Percentiles rank a stretch among this genome's conserved stretches.
Evolutionary conservation across 2,797 vertebrate species (phyloP).

Genomic region (Brachyrhaphis roseni): DNA sequence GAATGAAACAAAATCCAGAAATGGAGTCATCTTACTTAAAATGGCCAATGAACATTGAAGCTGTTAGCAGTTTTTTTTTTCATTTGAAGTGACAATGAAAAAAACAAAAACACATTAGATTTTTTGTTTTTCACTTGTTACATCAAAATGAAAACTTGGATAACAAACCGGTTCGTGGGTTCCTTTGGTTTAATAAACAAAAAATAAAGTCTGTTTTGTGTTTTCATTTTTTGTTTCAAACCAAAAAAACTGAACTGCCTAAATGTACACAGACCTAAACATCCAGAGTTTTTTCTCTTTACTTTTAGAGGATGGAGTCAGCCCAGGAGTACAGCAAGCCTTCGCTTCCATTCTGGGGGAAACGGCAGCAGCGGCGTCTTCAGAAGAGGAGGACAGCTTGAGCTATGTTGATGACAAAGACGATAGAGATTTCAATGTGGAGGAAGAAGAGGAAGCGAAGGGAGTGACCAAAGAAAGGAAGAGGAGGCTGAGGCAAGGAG

Average conservation of each 20-base stretch:
- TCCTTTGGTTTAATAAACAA: too few relatives aligned
- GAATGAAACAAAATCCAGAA: not conserved
- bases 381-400: conserved; percentile 79
- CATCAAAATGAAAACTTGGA: too few relatives aligned
- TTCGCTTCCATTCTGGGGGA: conserved; percentile 95
- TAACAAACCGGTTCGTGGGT: too few relatives aligned
- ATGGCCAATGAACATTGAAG: not conserved
- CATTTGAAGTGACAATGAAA: too few relatives aligned
- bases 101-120: too few relatives aligned
- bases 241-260: too few relatives aligned
- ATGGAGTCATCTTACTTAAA: not conserved
- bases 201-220: too few relatives aligned
- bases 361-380: conserved; percentile 56
- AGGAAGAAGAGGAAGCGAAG: conserved; percentile 42
- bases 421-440: conserved; percentile 84
- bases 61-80: too few relatives aligned
- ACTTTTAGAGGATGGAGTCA: conserved; percentile 86
- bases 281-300: not conserved
- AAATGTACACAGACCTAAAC: too few relatives aligned
- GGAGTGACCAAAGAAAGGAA: conserved; percentile 21
- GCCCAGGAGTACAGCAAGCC: conserved; percentile 90
- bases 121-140: too few relatives aligned
- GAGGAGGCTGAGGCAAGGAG: conserved; percentile 58
- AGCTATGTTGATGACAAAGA: conserved; percentile 79
- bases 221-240: too few relatives aligned